Conservation (phyloP, 1,140 invertebrate species). For the Sinonovacula constricta region DNA sequence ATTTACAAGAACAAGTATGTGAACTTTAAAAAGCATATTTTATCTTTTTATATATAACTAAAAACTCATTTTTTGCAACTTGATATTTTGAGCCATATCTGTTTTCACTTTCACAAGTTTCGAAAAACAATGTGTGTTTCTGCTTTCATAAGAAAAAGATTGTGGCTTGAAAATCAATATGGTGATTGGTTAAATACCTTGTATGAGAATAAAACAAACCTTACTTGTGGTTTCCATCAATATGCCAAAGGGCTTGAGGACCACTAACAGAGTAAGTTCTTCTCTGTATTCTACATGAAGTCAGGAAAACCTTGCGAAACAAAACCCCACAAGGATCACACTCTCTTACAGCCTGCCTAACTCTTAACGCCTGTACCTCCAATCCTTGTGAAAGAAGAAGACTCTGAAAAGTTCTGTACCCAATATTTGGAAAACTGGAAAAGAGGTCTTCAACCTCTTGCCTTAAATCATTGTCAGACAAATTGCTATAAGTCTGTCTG, state of each 20-base stretch:
- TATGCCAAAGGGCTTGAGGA: constrained; percentile 37
- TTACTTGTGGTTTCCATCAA: constrained; percentile 47
- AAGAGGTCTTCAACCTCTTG: constrained; percentile 17
- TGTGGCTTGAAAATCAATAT: constrained; percentile 4
- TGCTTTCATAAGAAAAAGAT: constrained; percentile 4
- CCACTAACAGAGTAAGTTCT: constrained; percentile 24
- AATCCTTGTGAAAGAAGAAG: constrained; percentile 18
- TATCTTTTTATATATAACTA: constrained; percentile 1
- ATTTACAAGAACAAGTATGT: constrained; percentile 2
- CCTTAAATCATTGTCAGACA: not conserved
- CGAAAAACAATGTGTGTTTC: constrained; percentile 4
- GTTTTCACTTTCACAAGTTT: constrained; percentile 4
- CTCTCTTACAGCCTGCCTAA: not conserved
- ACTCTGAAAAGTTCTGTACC: constrained; percentile 21
- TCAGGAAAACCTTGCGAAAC: constrained; percentile 14
- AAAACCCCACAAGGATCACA: constrained; percentile 31
- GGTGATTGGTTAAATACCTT: constrained; percentile 1
- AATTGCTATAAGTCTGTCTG: not conserved
- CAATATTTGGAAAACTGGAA: constrained; percentile 29
- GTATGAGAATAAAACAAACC: too few species aligned
- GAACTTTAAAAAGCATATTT: constrained; percentile 4
- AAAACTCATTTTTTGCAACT: constrained; percentile 1
- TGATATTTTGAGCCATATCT: not conserved
- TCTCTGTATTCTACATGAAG: constrained; percentile 29
- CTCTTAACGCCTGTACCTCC: constrained; percentile 18